Percentiles rank a stretch among this genome's conserved stretches.
These are phyloP conservation scores for Bombycilla garrulus DNA, from an alignment of 2,113 vertebrate genomes.

Conservation along the genomic window DNA sequence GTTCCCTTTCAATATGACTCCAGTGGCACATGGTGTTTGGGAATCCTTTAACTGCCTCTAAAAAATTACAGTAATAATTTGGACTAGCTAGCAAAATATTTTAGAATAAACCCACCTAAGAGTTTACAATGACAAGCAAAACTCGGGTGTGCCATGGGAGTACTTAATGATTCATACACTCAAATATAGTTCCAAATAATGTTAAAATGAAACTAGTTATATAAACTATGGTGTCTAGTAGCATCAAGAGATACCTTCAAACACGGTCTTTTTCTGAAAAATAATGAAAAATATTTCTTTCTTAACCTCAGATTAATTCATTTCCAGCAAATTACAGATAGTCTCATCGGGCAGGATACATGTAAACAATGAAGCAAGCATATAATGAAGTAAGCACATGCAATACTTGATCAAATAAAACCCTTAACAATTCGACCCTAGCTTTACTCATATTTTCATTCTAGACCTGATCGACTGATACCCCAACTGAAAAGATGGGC, in stretches of 20 bases:
- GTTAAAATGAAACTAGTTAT: neutral
- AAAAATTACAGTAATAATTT: neutral
- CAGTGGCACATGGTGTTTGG: neutral
- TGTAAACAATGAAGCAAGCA: neutral
- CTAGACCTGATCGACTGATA: neutral
- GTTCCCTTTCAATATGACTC: neutral
- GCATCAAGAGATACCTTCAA: neutral
- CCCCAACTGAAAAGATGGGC: neutral
- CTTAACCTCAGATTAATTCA: neutral
- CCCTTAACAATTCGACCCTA: neutral
- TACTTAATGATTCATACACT: neutral
- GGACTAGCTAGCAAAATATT: neutral
- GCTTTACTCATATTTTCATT: neutral
- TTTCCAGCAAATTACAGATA: neutral
- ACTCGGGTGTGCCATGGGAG: neutral
- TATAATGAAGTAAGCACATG: neutral
- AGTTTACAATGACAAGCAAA: neutral
- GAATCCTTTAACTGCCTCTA: neutral
- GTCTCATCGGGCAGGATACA: neutral
- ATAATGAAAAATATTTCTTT: neutral
- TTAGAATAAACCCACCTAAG: neutral
- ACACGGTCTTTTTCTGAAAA: neutral
- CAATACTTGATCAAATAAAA: neutral
- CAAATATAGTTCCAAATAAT: neutral
- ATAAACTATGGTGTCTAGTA: neutral